Evolutionary conservation across 2,797 vertebrate genomes (phyloP).

Genomic region (Hoplostethus atlanticus): DNA sequence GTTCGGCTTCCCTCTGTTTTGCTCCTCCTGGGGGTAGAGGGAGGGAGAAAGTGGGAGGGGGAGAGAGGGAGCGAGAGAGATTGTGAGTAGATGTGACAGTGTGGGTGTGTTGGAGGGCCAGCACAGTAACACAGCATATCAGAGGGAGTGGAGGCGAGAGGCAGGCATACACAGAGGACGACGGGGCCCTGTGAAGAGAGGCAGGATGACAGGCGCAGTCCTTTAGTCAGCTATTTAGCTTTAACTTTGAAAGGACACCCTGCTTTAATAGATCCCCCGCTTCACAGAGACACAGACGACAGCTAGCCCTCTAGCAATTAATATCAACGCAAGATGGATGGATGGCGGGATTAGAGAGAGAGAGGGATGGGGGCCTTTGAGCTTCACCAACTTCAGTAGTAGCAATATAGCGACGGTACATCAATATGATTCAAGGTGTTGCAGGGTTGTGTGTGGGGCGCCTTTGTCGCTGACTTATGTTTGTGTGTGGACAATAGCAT

Average conservation of each 20-base stretch:
- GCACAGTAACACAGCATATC: constrained; percentile 55
- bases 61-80: constrained; percentile 33
- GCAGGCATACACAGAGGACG: constrained; percentile 60
- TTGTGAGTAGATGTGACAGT: constrained; percentile 63
- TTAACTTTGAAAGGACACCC: constrained; percentile 77
- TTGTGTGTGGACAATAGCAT: constrained; percentile 38
- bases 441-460: constrained; percentile 16
- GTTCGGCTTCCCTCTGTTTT: constrained; percentile 90
- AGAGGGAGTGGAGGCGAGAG: constrained; percentile 55
- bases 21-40: constrained; percentile 83
- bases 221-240: constrained; percentile 77
- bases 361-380: constrained; percentile 49
- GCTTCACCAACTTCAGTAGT: constrained; percentile 23
- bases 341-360: constrained; percentile 52
- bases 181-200: constrained; percentile 52
- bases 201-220: constrained; percentile 63
- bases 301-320: constrained; percentile 76
- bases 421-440: constrained; percentile 21
- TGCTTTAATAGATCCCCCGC: constrained; percentile 69
- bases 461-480: constrained; percentile 24
- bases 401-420: constrained; percentile 9
- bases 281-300: constrained; percentile 70
- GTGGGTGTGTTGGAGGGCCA: constrained; percentile 62
- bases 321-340: constrained; percentile 68
- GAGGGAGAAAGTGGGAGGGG: not conserved